These are phyloP conservation scores for Paralvinella palmiformis DNA, from an alignment of 1,140 invertebrate genomes.

Conservation along the genomic window DNA sequence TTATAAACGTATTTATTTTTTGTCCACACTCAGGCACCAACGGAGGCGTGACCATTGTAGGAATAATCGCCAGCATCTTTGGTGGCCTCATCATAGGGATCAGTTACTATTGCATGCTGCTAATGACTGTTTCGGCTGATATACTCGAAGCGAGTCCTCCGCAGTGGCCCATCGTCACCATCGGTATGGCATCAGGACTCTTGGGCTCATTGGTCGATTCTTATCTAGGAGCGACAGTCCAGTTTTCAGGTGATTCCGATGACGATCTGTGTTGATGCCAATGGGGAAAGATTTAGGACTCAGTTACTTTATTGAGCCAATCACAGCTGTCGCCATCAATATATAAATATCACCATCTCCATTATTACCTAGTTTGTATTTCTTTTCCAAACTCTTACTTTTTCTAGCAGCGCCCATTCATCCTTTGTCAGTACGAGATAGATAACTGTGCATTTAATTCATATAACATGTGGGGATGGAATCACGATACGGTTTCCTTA, in stretches of 20 bases:
- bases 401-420: too few relatives aligned
- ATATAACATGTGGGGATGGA: not conserved
- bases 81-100: conserved; percentile 2
- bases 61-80: not conserved
- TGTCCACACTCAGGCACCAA: too few relatives aligned
- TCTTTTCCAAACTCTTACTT: too few relatives aligned
- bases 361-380: too few relatives aligned
- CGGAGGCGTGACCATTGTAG: conserved; percentile 1
- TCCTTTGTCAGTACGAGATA: not conserved
- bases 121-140: not conserved
- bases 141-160: not conserved
- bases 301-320: not conserved
- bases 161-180: not conserved
- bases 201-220: not conserved
- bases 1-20: too few relatives aligned
- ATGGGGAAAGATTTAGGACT: not conserved
- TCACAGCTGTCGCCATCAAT: not conserved
- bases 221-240: not conserved
- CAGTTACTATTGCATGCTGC: not conserved
- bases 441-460: not conserved
- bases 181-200: not conserved
- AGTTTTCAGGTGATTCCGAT: not conserved
- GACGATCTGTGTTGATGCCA: not conserved
- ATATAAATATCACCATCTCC: not conserved
- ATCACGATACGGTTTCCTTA: too few relatives aligned